Evolutionary conservation across 92 coral and sea anemone species (phyloP).

Genomic region (Parazoanthus swiftii): DNA sequence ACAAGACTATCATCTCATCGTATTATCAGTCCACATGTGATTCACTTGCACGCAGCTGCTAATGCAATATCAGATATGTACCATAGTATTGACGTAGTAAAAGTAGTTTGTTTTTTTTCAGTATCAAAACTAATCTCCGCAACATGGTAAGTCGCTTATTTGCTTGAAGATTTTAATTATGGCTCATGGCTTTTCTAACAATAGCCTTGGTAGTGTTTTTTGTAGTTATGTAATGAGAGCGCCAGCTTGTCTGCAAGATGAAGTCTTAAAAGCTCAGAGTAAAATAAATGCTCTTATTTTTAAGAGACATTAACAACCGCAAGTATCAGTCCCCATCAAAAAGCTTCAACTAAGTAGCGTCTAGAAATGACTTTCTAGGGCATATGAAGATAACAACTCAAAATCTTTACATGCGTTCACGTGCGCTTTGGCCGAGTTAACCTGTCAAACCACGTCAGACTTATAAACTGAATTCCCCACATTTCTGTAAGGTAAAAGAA

Average conservation of each 20-base stretch:
- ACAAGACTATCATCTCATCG: neutral
- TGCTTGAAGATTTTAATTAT: neutral
- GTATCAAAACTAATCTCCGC: neutral
- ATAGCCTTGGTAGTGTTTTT: neutral
- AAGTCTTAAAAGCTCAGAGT: slow-evolving; percentile 15
- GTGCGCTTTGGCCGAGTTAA: neutral
- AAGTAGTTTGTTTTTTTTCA: neutral
- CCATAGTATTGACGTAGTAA: neutral
- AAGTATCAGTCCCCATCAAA: neutral
- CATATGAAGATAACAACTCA: neutral
- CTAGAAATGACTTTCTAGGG: neutral
- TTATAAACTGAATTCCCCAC: neutral
- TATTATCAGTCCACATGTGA: neutral
- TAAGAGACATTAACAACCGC: slow-evolving; percentile 11
- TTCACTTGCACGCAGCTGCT: neutral
- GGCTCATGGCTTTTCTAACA: neutral
- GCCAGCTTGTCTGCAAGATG: slow-evolving; percentile 3
- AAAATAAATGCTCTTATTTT: neutral
- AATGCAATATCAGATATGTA: no score
- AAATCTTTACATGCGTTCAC: neutral
- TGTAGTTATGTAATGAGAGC: neutral
- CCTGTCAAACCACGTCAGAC: neutral
- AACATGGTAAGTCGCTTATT: neutral
- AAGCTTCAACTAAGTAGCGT: neutral
- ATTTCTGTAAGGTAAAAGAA: neutral